Evolutionary conservation across 2,113 vertebrate species (phyloP), one percentile per base, ranked within the genome.

Genomic region (Turnix velox): DNA sequence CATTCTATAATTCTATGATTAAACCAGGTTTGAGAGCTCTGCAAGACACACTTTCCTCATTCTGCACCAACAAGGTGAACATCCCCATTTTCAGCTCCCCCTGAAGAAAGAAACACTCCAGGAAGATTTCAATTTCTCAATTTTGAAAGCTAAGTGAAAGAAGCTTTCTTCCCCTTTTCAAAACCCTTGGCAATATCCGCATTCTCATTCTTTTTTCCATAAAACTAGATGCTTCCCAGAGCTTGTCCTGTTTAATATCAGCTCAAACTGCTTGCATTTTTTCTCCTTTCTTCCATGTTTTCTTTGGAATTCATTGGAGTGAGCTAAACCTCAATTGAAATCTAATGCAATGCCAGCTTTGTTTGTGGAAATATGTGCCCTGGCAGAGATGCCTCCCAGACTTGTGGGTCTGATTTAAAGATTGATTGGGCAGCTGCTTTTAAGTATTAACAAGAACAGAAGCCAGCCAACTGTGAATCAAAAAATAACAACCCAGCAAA

Each of bases 241-340:
- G 80, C 55, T 87, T 87, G 77, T 68, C 83, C 92, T 96, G 94
- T 54, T 95, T 85, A 87, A 59, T 48, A 94, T 96, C 91, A 92
- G 62, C 89, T 92, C 78, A 37, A 73, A 59, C 54, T 59, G 42
- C 91, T 87, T 77, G 58, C 54, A 85, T 62, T 13, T 94, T 86
- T 84, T 92, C 81, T 84, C 73, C 84, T 72, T 90, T 80, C 66
- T 55, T 85, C 83, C 79, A 85, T 91, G 84, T 88, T 93, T 89
- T 62, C 15, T 59, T 87, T 96, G 94, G 94, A 89, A 91, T 28
- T n/a, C 22, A 18, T 66, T 76, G 88, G 92, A 95, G 74, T 57
- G 73, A 95, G 82, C 62, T 67, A 66, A 52, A 25, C 66, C 84
- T 13, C 54, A n/a, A 19, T 39, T 91, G 68, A 74, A 76, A 84